phyloP scores from a whole-genome alignment of 2,888 invertebrate species.

The Electrophaes corylata region DNA sequence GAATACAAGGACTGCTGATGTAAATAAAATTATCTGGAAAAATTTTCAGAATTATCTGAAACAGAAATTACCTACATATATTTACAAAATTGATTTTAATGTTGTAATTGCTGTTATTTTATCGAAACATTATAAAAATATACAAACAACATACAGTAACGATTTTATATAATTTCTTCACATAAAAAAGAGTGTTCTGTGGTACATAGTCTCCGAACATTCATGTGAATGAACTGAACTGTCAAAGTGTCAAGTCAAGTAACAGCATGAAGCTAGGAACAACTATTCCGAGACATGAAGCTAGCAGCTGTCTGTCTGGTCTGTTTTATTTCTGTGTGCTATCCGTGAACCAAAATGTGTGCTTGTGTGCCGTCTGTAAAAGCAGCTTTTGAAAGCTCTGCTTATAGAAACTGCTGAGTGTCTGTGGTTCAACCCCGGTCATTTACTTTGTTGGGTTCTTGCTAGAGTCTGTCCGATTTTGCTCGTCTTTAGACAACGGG shows the following conservation, averaged over 20 bases:
- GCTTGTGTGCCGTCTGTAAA: slow-evolving; percentile 35
- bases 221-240: slow-evolving; percentile 78
- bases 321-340: slow-evolving; percentile 56
- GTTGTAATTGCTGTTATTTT: background rate
- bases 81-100: no score
- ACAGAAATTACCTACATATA: no score
- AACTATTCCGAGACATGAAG: no score
- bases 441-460: slow-evolving; percentile 32
- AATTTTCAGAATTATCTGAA: no score
- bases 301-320: slow-evolving; percentile 69
- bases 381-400: slow-evolving; percentile 52
- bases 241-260: no score
- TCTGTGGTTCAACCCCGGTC: slow-evolving; percentile 33
- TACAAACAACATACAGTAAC: no score
- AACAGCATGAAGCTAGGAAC: no score
- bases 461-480: slow-evolving; percentile 32
- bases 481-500: slow-evolving; percentile 50
- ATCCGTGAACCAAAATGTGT: slow-evolving; percentile 56
- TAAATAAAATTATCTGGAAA: no score
- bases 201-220: slow-evolving; percentile 46
- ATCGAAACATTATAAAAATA: background rate
- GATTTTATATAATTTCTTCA: no score
- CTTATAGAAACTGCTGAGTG: slow-evolving; percentile 14
- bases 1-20: slow-evolving; percentile 15
- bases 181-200: no score